Conservation (phyloP, 2,888 invertebrate genomes). For the Pterostichus niger region DNA sequence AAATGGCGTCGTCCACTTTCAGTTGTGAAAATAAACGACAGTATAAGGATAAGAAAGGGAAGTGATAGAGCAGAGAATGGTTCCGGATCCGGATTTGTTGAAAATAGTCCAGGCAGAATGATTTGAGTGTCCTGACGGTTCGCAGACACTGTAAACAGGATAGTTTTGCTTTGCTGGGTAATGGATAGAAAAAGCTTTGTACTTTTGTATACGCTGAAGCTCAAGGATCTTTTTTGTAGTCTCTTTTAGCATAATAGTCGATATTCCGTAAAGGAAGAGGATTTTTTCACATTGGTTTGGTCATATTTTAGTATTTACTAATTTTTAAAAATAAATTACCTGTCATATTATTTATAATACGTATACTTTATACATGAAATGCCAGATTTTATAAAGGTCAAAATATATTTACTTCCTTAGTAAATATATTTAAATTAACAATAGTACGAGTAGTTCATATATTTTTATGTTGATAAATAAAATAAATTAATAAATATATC, state of each 20-base stretch:
- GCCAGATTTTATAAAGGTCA: no score
- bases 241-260: no score
- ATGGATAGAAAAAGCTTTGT: constrained; percentile 46
- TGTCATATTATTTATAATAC: no score
- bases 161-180: constrained; percentile 45
- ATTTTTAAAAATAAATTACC: background rate
- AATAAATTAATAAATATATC: no score
- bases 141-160: background rate
- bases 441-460: no score
- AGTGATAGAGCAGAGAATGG: constrained; percentile 53
- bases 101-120: constrained; percentile 46
- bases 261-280: no score
- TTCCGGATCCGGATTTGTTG: constrained; percentile 39
- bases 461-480: no score
- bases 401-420: no score
- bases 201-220: background rate
- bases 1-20: constrained; percentile 1
- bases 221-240: constrained; percentile 1
- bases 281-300: background rate
- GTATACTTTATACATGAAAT: no score
- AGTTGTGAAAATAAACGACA: constrained; percentile 40
- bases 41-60: constrained; percentile 26
- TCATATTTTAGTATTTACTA: background rate
- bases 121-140: constrained; percentile 44
- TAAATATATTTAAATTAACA: no score